Conservation (phyloP, 2,113 vertebrate genomes). For the Butorides virescens region DNA sequence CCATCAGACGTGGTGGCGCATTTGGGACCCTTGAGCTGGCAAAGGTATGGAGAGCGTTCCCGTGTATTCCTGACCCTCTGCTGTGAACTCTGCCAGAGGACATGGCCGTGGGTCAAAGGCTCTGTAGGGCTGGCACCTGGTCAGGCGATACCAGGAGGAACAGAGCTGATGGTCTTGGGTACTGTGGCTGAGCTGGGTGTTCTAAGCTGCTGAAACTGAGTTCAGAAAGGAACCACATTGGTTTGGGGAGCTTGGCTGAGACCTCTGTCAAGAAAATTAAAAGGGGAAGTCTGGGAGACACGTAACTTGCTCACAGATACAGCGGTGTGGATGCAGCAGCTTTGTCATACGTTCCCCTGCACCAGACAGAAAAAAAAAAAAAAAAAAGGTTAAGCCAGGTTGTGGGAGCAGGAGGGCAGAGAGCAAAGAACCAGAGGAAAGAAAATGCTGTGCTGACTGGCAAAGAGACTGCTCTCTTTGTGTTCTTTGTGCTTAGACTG, state of each 20-base stretch:
- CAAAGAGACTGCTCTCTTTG: not conserved
- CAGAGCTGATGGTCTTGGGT: not conserved
- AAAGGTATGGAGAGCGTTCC: rapidly evolving
- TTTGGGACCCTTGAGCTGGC: not conserved
- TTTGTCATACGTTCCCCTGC: not conserved
- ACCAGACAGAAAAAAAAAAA: not conserved
- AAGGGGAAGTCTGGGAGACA: not conserved
- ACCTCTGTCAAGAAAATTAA: not conserved
- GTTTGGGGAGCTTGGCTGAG: not conserved
- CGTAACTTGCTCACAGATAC: not conserved
- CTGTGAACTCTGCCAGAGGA: not conserved
- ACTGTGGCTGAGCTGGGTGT: not conserved
- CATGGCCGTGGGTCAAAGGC: rapidly evolving
- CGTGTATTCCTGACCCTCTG: rapidly evolving
- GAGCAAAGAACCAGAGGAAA: not conserved
- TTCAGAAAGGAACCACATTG: not conserved
- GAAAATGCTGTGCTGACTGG: not conserved
- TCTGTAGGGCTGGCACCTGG: not conserved
- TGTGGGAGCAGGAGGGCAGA: not conserved
- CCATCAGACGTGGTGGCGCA: rapidly evolving
- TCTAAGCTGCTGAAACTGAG: not conserved
- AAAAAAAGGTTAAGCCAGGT: not conserved
- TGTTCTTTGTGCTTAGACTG: constrained; percentile 27
- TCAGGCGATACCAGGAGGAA: not conserved
- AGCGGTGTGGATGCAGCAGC: not conserved